Percentiles rank a stretch among this genome's conserved stretches.
These are phyloP conservation scores for Polylopha cassiicola DNA, from an alignment of 2,888 invertebrate genomes.

Conservation along the genomic window DNA sequence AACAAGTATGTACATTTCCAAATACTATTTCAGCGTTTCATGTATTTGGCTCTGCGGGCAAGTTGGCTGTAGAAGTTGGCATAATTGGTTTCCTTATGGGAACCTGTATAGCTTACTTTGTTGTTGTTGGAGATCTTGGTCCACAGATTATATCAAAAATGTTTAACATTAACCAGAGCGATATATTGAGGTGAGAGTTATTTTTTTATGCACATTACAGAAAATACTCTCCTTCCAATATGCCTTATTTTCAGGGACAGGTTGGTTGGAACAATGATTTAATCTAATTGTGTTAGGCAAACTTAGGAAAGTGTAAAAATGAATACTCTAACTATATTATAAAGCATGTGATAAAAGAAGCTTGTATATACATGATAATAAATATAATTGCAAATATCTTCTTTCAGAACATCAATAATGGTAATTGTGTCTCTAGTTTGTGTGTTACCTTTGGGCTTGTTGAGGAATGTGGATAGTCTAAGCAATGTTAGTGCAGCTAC, in stretches of 20 bases:
- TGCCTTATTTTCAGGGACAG: too few species aligned
- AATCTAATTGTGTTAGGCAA: too few species aligned
- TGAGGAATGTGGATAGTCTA: conserved; percentile 93
- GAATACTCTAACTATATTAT: too few species aligned
- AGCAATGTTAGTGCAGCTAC: conserved; percentile 92
- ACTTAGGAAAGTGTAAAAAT: too few species aligned
- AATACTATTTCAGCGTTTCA: conserved; percentile 89
- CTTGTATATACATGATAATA: too few species aligned
- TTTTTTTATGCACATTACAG: neutral
- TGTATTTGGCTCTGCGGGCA: conserved; percentile 93
- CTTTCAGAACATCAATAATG: conserved; percentile 80
- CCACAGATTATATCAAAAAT: conserved; percentile 92
- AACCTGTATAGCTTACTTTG: conserved; percentile 96
- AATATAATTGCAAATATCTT: too few species aligned
- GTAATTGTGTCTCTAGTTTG: conserved; percentile 85
- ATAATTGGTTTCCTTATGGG: conserved; percentile 96
- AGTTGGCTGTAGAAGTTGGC: conserved; percentile 92
- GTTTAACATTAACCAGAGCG: conserved; percentile 82
- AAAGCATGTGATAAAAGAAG: too few species aligned
- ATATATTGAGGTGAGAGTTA: conserved; percentile 75
- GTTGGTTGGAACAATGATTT: too few species aligned
- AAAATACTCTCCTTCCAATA: too few species aligned
- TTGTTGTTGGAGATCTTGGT: conserved; percentile 98
- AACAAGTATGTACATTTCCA: too few species aligned
- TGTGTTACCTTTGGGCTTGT: conserved; percentile 91